Evolutionary conservation across 2,888 invertebrate species (phyloP), one percentile per base, ranked within the genome.

Genomic region (Polydrusus tereticollis): DNA sequence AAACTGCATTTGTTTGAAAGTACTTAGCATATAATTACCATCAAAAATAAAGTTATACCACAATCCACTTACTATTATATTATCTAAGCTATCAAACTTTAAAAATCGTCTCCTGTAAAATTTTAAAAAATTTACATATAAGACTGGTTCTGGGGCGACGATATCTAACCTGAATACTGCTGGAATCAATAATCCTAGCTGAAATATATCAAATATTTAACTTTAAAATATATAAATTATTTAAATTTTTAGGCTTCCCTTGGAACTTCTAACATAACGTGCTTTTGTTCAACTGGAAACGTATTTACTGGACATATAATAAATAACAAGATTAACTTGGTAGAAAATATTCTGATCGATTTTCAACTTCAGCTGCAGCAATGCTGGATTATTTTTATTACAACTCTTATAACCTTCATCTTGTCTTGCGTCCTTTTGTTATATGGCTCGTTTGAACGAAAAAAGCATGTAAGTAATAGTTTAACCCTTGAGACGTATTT

Each of bases 371-470:
- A 78, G 52, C n/a, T 75, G 1, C 73, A 76, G 63, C 70, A 73
- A 12, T 75, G 73, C 64, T 77, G 74, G 52, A 63, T 80, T 4
- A 76, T 80, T 55, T 78, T 78, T 50, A 43, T 73, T n/a, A 70
- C 75, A 2, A 68, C 77, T 1, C 52, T 71, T n/a, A 62, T 76
- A 1, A 69, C 75, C 1, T 79, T 77, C 65, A 57, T 69, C 1
- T 14, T 77, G 8, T 80, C 77, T 63, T 75, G 76, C 21, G 14
- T 71, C 0, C 41, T 78, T 6, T 55, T 77, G 23, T 71, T 71
- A 7, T 69, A 64, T 36, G 33, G 73, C 41, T 72, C 75, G n/a
- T 60, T 77, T 36, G 62, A 68, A 10, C 20, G n/a, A 5, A 36
- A 67, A 1, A n/a, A 57, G 57, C 58, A 76, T 45, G 76, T 76